phyloP scores from a whole-genome alignment of 2,888 invertebrate genomes.

The Xanthostigma xanthostigma region DNA sequence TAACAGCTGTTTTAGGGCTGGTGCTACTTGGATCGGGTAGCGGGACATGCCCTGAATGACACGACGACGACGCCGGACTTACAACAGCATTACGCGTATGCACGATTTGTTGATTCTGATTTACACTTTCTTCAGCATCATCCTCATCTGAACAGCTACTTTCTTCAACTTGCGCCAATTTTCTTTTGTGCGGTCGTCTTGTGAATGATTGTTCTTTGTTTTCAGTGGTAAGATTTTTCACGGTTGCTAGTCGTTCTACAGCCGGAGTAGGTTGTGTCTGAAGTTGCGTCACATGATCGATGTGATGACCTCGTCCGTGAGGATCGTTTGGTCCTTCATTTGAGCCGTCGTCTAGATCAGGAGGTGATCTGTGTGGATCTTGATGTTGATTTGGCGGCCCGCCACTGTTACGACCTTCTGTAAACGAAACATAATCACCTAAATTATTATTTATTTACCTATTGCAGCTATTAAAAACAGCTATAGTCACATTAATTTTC shows the following conservation, averaged over 20 bases:
- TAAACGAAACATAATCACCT: conserved; percentile 8
- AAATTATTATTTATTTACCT: background rate
- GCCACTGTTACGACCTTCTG: conserved; percentile 40
- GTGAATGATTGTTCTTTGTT: conserved; percentile 16
- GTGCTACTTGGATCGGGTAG: conserved; percentile 28
- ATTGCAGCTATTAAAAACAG: too few species aligned
- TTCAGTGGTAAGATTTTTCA: conserved; percentile 5
- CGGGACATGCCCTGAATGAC: conserved; percentile 43
- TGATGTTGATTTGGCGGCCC: conserved; percentile 36
- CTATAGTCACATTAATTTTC: too few species aligned
- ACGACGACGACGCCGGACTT: conserved; percentile 46
- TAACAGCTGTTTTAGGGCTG: conserved; percentile 29
- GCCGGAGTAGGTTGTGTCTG: conserved; percentile 23
- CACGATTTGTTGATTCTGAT: conserved; percentile 12
- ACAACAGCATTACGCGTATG: conserved; percentile 29
- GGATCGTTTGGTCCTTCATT: conserved; percentile 35
- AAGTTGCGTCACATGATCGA: conserved; percentile 33
- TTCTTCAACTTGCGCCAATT: conserved; percentile 34
- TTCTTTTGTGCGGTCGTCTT: conserved; percentile 44
- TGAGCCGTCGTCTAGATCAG: conserved; percentile 30
- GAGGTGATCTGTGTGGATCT: conserved; percentile 30
- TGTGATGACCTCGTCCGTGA: conserved; percentile 34
- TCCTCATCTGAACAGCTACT: conserved; percentile 33
- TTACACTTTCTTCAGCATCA: conserved; percentile 32
- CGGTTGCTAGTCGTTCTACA: background rate